These are phyloP conservation scores for Eurois occulta DNA, from an alignment of 2,888 invertebrate species.

Conservation along the genomic window DNA sequence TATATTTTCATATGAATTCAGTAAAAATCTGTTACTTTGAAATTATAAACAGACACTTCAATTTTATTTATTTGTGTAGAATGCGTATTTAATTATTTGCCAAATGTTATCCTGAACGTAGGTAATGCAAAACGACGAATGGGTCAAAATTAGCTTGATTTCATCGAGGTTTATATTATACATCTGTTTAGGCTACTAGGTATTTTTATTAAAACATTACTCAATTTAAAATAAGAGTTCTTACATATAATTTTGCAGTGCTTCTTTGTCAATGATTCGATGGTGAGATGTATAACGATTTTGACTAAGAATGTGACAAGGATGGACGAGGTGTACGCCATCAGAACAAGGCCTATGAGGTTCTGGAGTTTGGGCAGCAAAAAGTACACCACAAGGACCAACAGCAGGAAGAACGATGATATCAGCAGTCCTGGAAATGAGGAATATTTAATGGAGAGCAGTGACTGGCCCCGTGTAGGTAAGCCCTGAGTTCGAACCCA, in stretches of 20 bases:
- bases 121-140: neutral
- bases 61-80: no score
- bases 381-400: slow-evolving; percentile 73
- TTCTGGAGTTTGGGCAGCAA: slow-evolving; percentile 70
- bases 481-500: neutral
- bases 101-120: neutral
- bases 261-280: neutral
- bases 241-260: slow-evolving; percentile 47
- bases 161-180: neutral
- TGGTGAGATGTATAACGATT: neutral
- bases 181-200: neutral
- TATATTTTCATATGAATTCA: no score
- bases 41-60: no score
- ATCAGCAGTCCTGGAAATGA: slow-evolving; percentile 67
- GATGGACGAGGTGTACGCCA: slow-evolving; percentile 44
- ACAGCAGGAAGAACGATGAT: slow-evolving; percentile 72
- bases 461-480: neutral
- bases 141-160: neutral
- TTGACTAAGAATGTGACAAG: slow-evolving; percentile 36
- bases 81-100: neutral
- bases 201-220: neutral
- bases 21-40: no score
- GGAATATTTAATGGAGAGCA: neutral
- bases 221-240: neutral
- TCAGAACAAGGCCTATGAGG: slow-evolving; percentile 47